Base-by-base conservation (phyloP, 2,113 vertebrate genomes). In the Serilophus lunatus region DNA sequence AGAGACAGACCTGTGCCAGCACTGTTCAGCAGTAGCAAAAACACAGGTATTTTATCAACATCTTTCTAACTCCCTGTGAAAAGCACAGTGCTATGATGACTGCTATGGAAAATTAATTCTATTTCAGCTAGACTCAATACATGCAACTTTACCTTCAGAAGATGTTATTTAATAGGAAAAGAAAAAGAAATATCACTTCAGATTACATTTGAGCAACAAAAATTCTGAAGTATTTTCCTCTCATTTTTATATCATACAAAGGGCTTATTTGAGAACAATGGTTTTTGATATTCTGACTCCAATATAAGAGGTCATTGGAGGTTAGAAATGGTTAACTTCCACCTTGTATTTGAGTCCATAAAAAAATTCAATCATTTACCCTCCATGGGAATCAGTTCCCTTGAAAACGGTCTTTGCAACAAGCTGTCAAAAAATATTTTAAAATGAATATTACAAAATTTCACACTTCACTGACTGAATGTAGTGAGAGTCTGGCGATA, bases 401-500 rank as follows among this genome's bases (percentile, higher is more conserved):
- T 86, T 71, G 26, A 90, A 95, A 90, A 85, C 19, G 70, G 50
- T 77, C 33, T 78, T 50, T 60, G 31, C 49, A 77, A 64, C 35
- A 77, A 95, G 50, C n/a, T 82, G 72, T 88, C 38, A 7, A 70
- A 88, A 81, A 6, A 60, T 45, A 93, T 82, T 94, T 92, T 72
- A 74, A 95, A 90, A 88, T 22, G 1, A 95, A 71, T 35, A 56
- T 86, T 88, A 66, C 4, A 7, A 77, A 79, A 91, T 95, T 95
- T 96, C 76, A 95, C 65, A 91, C 75, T 96, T 93, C 61, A 65
- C 28, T 18, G 86, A 31, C 25, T 54, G 80, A 91, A 59, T 60
- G 23, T 57, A 84, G 50, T 29, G 60, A 84, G 29, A 59, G n/a
- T 33, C n/a, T 50, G 40, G 19, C 72, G 53, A 64, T 36, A 92